Base-by-base conservation (phyloP, 2,113 vertebrate species). In the Mastomys coucha region DNA sequence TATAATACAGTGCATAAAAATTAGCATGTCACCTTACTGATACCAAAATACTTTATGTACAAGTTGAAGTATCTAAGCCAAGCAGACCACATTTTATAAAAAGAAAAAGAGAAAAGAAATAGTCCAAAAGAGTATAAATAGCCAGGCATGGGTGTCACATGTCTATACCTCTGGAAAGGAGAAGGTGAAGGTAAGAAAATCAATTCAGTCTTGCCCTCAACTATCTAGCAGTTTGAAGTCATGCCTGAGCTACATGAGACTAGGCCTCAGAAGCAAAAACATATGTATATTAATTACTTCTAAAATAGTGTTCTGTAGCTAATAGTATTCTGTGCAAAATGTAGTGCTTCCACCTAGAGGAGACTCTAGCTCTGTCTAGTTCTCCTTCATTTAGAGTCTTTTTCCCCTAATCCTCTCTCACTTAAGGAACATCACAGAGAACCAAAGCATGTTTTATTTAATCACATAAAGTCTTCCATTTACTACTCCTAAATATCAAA, bases 401-500 rank as follows among this genome's bases (percentile, higher is more conserved):
- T 17, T 58, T 85, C 91, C 6, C 17, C 20, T 17, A 89, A 14
- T 73, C n/a, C 31, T 85, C 33, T 36, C 22, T 58, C 20, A 82
- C 20, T 39, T 89, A 76, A 17, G 60, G 28, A 67, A 89, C 8
- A 36, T 28, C 92, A 73, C 7, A 65, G 36, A 13, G 3, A 87
- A 89, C n/a, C 80, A 45, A 95, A 92, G 26, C 69, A 26, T 49
- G 20, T 73, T 91, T n/a, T 11, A n/a, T 88, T 92, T 91, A 80
- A 39, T 92, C 39, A 85, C 16, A n/a, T n/a, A 60, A 72, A 26
- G 19, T 24, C n/a, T 67, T 63, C 2, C 45, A 45, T 51, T 96
- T 93, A 17, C 56, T 80, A 80, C 51, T 63, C 51, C 96, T 88
- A 95, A 82, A 53, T 93, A 86, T 72, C 81, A 31, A 92, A 70